Conservation (phyloP, 2,113 vertebrate species). For the Pseudonaja textilis region DNA sequence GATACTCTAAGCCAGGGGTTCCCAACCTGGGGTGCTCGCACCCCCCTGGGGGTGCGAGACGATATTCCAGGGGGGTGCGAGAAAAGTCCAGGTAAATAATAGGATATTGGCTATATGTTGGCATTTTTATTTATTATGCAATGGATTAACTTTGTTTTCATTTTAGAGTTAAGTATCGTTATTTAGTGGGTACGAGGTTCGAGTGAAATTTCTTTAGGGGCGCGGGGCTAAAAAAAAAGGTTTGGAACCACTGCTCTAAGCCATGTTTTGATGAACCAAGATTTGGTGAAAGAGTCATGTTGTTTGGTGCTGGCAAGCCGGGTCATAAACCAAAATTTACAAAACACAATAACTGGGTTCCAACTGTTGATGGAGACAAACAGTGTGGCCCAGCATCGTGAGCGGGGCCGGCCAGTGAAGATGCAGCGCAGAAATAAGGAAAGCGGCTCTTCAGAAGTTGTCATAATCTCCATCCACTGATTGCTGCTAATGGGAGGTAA, state of each 20-base stretch:
- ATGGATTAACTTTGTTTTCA: too few relatives aligned
- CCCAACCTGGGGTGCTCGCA: too few relatives aligned
- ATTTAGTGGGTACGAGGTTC: too few relatives aligned
- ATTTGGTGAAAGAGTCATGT: neutral
- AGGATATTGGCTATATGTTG: too few relatives aligned
- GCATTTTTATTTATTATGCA: too few relatives aligned
- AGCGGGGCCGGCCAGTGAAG: neutral
- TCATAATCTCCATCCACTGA: neutral
- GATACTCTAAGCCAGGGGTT: neutral
- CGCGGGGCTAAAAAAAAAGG: too few relatives aligned
- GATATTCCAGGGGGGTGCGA: too few relatives aligned
- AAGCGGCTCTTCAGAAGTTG: neutral
- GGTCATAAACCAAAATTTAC: neutral
- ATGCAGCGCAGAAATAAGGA: neutral
- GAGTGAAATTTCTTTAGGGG: too few relatives aligned
- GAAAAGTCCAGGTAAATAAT: too few relatives aligned
- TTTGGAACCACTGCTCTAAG: neutral
- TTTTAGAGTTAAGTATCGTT: too few relatives aligned
- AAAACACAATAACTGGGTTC: neutral
- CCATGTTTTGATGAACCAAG: neutral
- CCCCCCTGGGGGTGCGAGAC: too few relatives aligned
- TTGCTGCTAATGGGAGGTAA: neutral
- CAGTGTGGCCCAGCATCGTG: neutral
- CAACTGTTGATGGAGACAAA: neutral
- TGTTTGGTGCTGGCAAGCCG: neutral